These are phyloP conservation scores for Chouioia cunea DNA, from an alignment of 2,888 invertebrate species.

Conservation along the genomic window DNA sequence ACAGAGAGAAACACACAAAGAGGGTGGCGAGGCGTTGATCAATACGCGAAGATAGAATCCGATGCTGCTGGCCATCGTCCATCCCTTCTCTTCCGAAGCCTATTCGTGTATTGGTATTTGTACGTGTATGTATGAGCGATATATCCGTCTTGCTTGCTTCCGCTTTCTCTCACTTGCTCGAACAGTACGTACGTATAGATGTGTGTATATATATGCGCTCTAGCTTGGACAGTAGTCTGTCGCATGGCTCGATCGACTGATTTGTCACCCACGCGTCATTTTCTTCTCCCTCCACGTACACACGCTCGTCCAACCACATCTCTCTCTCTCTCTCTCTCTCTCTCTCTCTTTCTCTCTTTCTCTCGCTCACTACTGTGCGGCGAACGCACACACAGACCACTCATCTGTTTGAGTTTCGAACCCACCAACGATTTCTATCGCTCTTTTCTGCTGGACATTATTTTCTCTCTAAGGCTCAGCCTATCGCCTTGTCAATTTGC, in stretches of 20 bases:
- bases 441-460: too few relatives aligned
- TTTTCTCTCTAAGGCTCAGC: too few relatives aligned
- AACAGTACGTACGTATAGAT: slow-evolving; percentile 47
- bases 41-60: slow-evolving; percentile 70
- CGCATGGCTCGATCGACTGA: slow-evolving; percentile 64
- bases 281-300: slow-evolving; percentile 53
- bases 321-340: background rate
- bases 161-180: slow-evolving; percentile 48
- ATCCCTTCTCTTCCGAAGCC: slow-evolving; percentile 28
- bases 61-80: slow-evolving; percentile 62
- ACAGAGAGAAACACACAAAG: slow-evolving; percentile 37
- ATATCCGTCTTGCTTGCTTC: slow-evolving; percentile 10
- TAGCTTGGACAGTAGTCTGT: slow-evolving; percentile 60
- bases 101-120: background rate
- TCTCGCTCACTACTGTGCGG: too few relatives aligned
- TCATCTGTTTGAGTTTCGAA: background rate
- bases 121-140: slow-evolving; percentile 1
- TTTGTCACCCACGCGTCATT: slow-evolving; percentile 66
- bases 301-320: background rate
- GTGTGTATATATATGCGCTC: too few relatives aligned
- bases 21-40: slow-evolving; percentile 68
- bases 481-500: too few relatives aligned
- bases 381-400: background rate
- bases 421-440: too few relatives aligned
- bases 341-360: too few relatives aligned